These are phyloP conservation scores for Pardalotus punctatus DNA, from an alignment of 2,113 vertebrate genomes.

Conservation along the genomic window DNA sequence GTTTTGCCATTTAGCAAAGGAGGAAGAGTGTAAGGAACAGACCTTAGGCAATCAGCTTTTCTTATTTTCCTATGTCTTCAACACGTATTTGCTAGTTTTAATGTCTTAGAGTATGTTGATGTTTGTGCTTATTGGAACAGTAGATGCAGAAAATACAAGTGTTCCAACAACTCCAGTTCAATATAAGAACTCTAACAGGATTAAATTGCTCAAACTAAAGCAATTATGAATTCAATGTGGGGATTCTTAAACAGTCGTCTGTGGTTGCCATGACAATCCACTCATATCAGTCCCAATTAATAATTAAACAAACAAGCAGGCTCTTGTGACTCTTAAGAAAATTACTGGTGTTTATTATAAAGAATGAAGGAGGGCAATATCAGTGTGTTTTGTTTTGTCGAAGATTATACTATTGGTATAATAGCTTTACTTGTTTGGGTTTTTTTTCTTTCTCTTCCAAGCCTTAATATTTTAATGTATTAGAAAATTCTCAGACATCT, in stretches of 20 bases:
- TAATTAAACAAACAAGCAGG: conserved; percentile 49
- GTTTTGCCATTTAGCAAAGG: background rate
- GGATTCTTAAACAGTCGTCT: conserved; percentile 13
- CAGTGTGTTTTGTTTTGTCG: background rate
- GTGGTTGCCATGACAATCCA: conserved; percentile 36
- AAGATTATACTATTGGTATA: background rate
- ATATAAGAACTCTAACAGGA: background rate
- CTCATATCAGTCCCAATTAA: background rate
- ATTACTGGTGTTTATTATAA: background rate
- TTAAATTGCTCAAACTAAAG: background rate
- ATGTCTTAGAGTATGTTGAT: background rate
- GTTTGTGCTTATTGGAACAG: background rate
- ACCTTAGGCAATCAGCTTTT: background rate
- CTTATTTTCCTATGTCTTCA: background rate
- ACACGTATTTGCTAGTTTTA: background rate
- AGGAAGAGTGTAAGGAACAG: background rate
- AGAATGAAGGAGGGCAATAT: background rate
- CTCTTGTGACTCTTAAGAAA: background rate
- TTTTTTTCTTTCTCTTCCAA: background rate
- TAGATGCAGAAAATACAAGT: background rate
- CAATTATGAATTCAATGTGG: background rate
- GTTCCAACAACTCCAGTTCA: background rate
- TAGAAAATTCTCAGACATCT: background rate
- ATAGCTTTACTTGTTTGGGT: background rate
- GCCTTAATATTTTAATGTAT: background rate